A percentile compares a stretch with the other conserved stretches of the same genome.
phyloP scores from a whole-genome alignment of 2,888 invertebrate genomes.

The Dioctria rufipes region DNA sequence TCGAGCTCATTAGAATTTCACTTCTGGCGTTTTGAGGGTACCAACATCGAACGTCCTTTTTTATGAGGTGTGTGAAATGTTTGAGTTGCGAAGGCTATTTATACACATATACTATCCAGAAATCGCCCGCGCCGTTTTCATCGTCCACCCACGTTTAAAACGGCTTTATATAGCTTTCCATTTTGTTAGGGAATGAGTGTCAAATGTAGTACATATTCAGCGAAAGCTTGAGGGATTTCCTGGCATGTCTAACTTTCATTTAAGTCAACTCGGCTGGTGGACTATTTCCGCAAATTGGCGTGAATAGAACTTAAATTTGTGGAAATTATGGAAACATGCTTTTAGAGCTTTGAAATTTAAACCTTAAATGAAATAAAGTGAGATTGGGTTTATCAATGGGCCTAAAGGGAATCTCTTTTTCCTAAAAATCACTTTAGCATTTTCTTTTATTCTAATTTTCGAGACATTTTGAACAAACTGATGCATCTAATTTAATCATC shows the following conservation, averaged over 20 bases:
- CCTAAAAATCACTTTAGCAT: too few relatives aligned
- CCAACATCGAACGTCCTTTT: not conserved
- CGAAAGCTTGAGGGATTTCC: conserved; percentile 9
- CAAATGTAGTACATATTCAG: conserved; percentile 5
- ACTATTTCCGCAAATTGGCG: conserved; percentile 25
- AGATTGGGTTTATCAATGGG: not conserved
- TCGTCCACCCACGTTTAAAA: conserved; percentile 14
- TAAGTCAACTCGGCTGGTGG: conserved; percentile 6
- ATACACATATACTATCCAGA: not conserved
- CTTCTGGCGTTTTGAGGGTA: not conserved
- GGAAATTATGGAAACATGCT: not conserved
- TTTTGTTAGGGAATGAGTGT: conserved; percentile 4
- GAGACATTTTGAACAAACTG: too few relatives aligned
- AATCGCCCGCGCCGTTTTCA: not conserved
- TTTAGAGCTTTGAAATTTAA: not conserved
- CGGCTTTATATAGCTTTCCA: not conserved
- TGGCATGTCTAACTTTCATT: conserved; percentile 46
- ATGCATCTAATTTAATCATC: too few relatives aligned
- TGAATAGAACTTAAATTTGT: conserved; percentile 18
- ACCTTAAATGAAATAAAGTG: not conserved
- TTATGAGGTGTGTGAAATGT: conserved; percentile 29
- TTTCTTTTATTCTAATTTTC: too few relatives aligned
- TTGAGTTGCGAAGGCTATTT: conserved; percentile 3
- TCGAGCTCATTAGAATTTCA: conserved; percentile 28
- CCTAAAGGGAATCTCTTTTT: too few relatives aligned